Evolutionary conservation across 1,140 invertebrate species (phyloP).

Genomic region (Drosophila sp.): DNA sequence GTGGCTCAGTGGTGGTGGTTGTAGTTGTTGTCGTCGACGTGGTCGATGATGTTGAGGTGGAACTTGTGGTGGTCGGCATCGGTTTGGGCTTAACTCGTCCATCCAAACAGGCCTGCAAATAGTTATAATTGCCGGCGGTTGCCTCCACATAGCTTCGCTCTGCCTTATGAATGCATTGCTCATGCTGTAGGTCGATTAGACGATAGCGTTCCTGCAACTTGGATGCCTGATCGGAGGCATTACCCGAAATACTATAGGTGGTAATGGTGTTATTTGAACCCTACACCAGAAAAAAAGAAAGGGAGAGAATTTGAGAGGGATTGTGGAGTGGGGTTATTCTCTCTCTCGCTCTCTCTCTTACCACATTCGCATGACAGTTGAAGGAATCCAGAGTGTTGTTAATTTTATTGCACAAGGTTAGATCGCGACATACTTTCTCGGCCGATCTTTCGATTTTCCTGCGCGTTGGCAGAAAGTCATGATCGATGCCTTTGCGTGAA

Average conservation of each 20-base stretch:
- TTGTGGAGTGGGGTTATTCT: not conserved
- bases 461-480: conserved; percentile 54
- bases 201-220: conserved; percentile 76
- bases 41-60: conserved; percentile 11
- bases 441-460: conserved; percentile 45
- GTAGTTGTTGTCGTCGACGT: conserved; percentile 50
- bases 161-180: conserved; percentile 58
- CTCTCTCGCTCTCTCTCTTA: conserved; percentile 58
- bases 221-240: conserved; percentile 65
- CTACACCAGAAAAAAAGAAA: conserved; percentile 21
- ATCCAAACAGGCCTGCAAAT: conserved; percentile 70
- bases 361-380: conserved; percentile 64
- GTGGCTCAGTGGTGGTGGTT: conserved; percentile 44
- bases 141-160: conserved; percentile 65
- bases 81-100: conserved; percentile 54
- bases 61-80: conserved; percentile 36
- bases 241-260: conserved; percentile 74
- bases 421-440: conserved; percentile 43
- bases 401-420: conserved; percentile 42
- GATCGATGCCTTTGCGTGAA: conserved; percentile 58
- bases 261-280: conserved; percentile 73
- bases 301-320: not conserved
- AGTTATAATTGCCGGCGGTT: conserved; percentile 69
- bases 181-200: conserved; percentile 62
- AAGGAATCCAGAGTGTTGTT: conserved; percentile 67